These are phyloP conservation scores for Rhynchomys soricoides DNA, from an alignment of 2,113 vertebrate species.

Conservation along the genomic window DNA sequence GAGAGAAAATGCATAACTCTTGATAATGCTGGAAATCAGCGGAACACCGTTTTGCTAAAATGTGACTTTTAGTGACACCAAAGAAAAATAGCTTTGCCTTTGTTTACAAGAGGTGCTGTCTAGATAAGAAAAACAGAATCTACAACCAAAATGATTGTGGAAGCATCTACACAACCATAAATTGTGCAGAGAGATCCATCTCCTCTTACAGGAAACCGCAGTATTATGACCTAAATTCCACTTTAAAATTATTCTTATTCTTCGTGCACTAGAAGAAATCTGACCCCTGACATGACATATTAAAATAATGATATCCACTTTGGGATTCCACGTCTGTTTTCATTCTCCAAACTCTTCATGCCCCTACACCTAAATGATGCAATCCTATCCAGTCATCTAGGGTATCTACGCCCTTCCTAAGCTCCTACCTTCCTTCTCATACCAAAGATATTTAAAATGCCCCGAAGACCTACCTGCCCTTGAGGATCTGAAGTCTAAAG, in stretches of 20 bases:
- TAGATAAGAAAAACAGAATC: not conserved
- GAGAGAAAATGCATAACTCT: not conserved
- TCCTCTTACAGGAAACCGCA: not conserved
- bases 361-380: not conserved
- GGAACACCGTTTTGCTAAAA: not conserved
- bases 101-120: not conserved
- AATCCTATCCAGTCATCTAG: too few species aligned
- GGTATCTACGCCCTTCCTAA: not conserved
- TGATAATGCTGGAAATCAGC: not conserved
- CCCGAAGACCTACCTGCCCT: not conserved
- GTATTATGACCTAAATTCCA: not conserved
- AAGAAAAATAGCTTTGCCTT: not conserved
- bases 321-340: slow-evolving; percentile 1
- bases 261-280: not conserved
- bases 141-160: not conserved
- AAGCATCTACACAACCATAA: not conserved
- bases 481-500: not conserved
- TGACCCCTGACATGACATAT: not conserved
- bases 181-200: not conserved
- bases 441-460: not conserved
- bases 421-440: not conserved
- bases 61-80: not conserved
- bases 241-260: not conserved
- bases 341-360: not conserved
- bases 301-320: not conserved